A percentile compares a stretch with the other conserved stretches of the same genome.
phyloP scores from a whole-genome alignment of 2,113 vertebrate species.

The Halcyon senegalensis region DNA sequence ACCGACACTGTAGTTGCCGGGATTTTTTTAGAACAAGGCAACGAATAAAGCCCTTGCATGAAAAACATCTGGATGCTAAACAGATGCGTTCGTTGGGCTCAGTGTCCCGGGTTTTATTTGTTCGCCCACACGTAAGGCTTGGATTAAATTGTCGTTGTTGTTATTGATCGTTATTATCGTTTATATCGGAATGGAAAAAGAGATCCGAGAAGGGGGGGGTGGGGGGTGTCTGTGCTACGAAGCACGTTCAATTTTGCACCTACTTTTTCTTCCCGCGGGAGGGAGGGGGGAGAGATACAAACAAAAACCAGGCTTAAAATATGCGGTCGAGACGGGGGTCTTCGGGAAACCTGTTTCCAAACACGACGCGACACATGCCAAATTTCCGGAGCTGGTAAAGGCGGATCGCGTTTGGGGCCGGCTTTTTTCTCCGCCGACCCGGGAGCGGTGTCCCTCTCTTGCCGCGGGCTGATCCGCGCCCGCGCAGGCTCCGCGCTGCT shows the following conservation, averaged over 20 bases:
- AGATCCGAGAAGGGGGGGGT: not conserved
- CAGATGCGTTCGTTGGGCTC: not conserved
- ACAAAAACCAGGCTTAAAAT: not conserved
- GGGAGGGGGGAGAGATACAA: not conserved
- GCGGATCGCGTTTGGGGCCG: not conserved
- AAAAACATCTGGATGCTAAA: constrained; percentile 45
- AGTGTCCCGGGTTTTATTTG: not conserved
- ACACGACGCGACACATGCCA: not conserved
- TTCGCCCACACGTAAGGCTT: not conserved
- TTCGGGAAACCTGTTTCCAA: not conserved
- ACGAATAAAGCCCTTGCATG: constrained; percentile 32
- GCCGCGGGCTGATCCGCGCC: not conserved
- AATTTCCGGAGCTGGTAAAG: not conserved
- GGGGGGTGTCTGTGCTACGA: not conserved
- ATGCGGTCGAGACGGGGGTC: not conserved
- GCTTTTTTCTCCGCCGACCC: not conserved
- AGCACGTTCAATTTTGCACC: not conserved
- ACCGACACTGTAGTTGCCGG: not conserved
- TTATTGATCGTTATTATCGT: constrained; percentile 40
- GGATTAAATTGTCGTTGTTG: not conserved
- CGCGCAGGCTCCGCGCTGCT: not conserved
- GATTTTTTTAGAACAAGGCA: not conserved
- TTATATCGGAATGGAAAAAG: not conserved
- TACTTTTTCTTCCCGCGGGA: not conserved
- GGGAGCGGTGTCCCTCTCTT: not conserved